phyloP scores from a whole-genome alignment of 92 coral and sea anemone species.

The Montipora capitata region DNA sequence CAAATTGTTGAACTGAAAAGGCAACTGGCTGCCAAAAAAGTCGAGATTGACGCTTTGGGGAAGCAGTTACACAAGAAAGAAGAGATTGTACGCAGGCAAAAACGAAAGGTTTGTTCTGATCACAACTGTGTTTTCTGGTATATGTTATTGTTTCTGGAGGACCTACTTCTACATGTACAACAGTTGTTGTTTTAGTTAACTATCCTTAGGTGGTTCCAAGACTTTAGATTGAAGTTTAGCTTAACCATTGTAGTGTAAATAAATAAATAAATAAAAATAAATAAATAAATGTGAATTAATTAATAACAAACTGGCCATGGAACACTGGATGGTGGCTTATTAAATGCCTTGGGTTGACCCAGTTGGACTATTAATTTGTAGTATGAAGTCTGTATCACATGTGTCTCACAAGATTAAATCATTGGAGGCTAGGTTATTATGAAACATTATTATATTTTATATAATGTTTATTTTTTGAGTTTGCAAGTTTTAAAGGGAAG shows the following conservation, averaged over 20 bases:
- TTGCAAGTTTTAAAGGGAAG: constrained; percentile 14
- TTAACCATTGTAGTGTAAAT: constrained; percentile 23
- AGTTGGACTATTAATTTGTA: constrained; percentile 13
- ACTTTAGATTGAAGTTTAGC: constrained; percentile 22
- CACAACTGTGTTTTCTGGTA: constrained; percentile 8
- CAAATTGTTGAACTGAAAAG: constrained; percentile 23
- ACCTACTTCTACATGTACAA: constrained; percentile 21
- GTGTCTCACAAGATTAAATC: constrained; percentile 8
- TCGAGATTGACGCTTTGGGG: constrained; percentile 24
- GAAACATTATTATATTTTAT: neutral
- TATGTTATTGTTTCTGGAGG: constrained; percentile 15
- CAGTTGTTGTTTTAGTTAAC: constrained; percentile 26
- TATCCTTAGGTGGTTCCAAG: constrained; percentile 22
- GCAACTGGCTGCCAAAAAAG: constrained; percentile 26
- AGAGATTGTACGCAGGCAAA: constrained; percentile 29
- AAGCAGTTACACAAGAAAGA: constrained; percentile 15
- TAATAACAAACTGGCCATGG: constrained; percentile 4
- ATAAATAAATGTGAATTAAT: neutral
- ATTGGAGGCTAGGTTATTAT: constrained; percentile 19
- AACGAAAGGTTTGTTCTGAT: constrained; percentile 37
- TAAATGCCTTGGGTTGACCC: constrained; percentile 27
- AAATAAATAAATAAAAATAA: constrained; percentile 8
- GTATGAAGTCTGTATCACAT: constrained; percentile 26
- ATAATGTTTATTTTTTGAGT: constrained; percentile 27
- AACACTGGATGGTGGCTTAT: constrained; percentile 30